These are phyloP conservation scores for Napeogenes sylphis DNA, from an alignment of 2,888 invertebrate species.

Conservation along the genomic window DNA sequence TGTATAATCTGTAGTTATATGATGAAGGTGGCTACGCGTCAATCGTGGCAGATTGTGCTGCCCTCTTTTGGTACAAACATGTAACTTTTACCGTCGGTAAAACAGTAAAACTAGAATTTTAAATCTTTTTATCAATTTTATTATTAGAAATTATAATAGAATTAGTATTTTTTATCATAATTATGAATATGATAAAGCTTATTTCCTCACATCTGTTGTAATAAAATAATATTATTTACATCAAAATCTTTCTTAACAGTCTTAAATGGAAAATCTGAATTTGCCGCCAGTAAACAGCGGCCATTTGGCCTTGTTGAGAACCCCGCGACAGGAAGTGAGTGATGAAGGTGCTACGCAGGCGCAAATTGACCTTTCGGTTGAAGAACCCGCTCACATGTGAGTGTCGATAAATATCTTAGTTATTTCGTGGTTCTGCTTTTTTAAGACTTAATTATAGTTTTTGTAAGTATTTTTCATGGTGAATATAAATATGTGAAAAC, in stretches of 20 bases:
- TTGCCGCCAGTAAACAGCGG: conserved; percentile 58
- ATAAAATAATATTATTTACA: too few relatives aligned
- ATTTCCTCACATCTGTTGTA: too few relatives aligned
- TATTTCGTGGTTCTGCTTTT: conserved; percentile 70
- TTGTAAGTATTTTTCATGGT: conserved; percentile 74
- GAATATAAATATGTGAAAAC: conserved; percentile 64
- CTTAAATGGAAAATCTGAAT: conserved; percentile 37
- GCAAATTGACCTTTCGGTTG: conserved; percentile 87
- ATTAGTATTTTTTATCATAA: not conserved
- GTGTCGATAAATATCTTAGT: conserved; percentile 81
- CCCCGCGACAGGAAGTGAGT: conserved; percentile 77
- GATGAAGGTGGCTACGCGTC: conserved; percentile 27
- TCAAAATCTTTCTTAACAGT: not conserved
- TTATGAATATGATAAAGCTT: not conserved
- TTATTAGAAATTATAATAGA: not conserved
- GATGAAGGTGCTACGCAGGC: conserved; percentile 83
- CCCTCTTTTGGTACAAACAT: conserved; percentile 28
- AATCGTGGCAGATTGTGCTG: conserved; percentile 23
- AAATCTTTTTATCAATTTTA: not conserved
- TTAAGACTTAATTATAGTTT: conserved; percentile 65
- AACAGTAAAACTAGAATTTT: conserved; percentile 29
- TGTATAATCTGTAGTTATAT: conserved; percentile 18
- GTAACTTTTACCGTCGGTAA: conserved; percentile 29
- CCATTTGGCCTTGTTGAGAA: conserved; percentile 68
- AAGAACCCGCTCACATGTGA: conserved; percentile 95